Conservation (phyloP, 23 tunicate species). For the Oikopleura dioica region DNA sequence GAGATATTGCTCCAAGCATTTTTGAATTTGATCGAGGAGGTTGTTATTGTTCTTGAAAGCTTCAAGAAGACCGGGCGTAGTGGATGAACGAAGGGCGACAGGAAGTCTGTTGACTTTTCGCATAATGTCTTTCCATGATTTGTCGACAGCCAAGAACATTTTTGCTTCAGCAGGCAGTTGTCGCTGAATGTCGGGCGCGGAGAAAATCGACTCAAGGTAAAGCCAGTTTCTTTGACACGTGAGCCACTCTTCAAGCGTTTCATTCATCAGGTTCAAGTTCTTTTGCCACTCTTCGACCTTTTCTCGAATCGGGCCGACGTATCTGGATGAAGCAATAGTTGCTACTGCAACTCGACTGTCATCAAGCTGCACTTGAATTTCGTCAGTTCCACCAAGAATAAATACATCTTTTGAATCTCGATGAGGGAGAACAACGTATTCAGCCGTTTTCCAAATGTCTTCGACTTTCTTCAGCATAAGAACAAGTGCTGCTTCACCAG, state of each 20-base stretch:
- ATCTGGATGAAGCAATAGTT: slow-evolving; percentile 76
- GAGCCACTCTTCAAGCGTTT: slow-evolving; percentile 96
- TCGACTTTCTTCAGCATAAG: slow-evolving; percentile 89
- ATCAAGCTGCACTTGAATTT: slow-evolving; percentile 87
- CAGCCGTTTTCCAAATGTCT: slow-evolving; percentile 82
- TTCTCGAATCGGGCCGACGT: slow-evolving; percentile 86
- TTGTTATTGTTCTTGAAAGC: slow-evolving; percentile 82
- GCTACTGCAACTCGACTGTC: slow-evolving; percentile 84
- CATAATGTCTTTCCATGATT: slow-evolving; percentile 97
- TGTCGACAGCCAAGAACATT: slow-evolving; percentile 97
- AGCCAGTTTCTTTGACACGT: slow-evolving; percentile 97
- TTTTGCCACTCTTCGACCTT: slow-evolving; percentile 92
- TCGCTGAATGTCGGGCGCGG: slow-evolving; percentile 97
- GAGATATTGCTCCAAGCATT: slow-evolving; percentile 84
- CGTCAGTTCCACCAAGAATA: slow-evolving; percentile 92
- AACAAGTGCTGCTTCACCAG: slow-evolving; percentile 97
- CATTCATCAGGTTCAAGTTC: slow-evolving; percentile 91
- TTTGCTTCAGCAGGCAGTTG: slow-evolving; percentile 99
- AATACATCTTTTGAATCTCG: slow-evolving; percentile 98
- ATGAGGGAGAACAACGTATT: slow-evolving; percentile 73
- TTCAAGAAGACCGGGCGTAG: slow-evolving; percentile 80
- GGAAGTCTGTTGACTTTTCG: slow-evolving; percentile 95
- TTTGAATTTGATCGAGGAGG: slow-evolving; percentile 79
- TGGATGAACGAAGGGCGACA: slow-evolving; percentile 76
- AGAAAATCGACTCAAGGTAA: slow-evolving; percentile 93